Evolutionary conservation across 2,888 invertebrate genomes (phyloP).

Genomic region (Hypomecis atomaria): DNA sequence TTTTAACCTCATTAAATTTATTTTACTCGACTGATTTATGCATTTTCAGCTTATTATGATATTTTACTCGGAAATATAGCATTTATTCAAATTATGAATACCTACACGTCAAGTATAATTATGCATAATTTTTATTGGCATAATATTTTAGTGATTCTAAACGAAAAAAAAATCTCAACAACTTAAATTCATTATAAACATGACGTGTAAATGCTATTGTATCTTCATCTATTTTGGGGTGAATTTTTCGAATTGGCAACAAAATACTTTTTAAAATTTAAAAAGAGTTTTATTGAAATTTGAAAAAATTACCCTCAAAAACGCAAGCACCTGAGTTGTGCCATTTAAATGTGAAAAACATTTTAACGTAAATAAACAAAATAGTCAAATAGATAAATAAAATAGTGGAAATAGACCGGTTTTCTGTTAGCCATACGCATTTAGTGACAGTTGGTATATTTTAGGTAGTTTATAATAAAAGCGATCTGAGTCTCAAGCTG

Average conservation of each 20-base stretch:
- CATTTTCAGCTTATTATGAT: slow-evolving; percentile 62
- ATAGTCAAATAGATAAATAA: slow-evolving; percentile 78
- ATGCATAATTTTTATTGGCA: slow-evolving; percentile 14
- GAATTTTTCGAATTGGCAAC: slow-evolving; percentile 17
- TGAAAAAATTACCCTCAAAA: slow-evolving; percentile 40
- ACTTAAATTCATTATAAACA: neutral
- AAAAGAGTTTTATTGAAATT: slow-evolving; percentile 23
- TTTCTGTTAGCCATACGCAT: slow-evolving; percentile 81
- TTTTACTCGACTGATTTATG: slow-evolving; percentile 64
- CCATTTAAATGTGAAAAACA: slow-evolving; percentile 63
- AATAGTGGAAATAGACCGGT: slow-evolving; percentile 81
- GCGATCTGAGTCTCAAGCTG: slow-evolving; percentile 67
- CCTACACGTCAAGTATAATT: slow-evolving; percentile 6
- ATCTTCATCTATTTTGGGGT: slow-evolving; percentile 10
- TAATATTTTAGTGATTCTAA: slow-evolving; percentile 3
- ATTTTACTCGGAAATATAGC: slow-evolving; percentile 38
- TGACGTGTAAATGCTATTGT: slow-evolving; percentile 19
- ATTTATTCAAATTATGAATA: slow-evolving; percentile 33
- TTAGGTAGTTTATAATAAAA: slow-evolving; percentile 74
- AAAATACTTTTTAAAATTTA: neutral
- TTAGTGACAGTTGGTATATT: slow-evolving; percentile 77
- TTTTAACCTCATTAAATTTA: slow-evolving; percentile 54
- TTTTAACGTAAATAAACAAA: slow-evolving; percentile 58
- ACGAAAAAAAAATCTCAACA: slow-evolving; percentile 2
- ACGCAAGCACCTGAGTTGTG: slow-evolving; percentile 57